phyloP scores from a whole-genome alignment of 2,888 invertebrate genomes.

The Aphodius granarius region DNA sequence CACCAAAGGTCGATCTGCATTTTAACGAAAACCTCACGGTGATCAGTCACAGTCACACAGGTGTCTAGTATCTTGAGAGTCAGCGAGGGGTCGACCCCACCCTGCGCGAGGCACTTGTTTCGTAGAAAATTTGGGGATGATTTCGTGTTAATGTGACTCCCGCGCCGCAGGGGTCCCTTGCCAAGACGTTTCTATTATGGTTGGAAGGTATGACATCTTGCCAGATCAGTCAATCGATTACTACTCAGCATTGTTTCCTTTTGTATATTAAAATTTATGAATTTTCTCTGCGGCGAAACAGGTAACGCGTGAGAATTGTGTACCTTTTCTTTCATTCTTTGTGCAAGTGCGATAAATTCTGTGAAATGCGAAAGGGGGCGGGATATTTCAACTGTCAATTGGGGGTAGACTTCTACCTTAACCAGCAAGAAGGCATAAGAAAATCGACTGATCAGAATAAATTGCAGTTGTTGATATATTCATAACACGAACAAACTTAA shows the following conservation, averaged over 20 bases:
- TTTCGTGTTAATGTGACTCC: slow-evolving; percentile 12
- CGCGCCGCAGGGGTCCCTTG: background rate
- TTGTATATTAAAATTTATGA: background rate
- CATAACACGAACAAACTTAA: background rate
- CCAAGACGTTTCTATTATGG: slow-evolving; percentile 10
- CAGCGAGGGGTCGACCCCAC: background rate
- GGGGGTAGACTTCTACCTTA: too few relatives aligned
- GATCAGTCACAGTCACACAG: background rate
- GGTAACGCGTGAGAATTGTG: background rate
- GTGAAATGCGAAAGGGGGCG: too few relatives aligned
- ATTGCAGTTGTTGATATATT: background rate
- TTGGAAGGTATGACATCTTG: background rate
- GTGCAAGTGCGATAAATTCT: background rate
- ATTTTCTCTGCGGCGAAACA: background rate
- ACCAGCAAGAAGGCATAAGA: too few relatives aligned
- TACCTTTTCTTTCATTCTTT: background rate
- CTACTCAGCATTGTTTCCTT: background rate
- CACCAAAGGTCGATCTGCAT: background rate
- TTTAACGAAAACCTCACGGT: background rate
- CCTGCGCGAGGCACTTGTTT: background rate
- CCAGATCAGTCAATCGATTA: background rate
- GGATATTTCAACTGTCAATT: too few relatives aligned
- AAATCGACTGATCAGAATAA: background rate
- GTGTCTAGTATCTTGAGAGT: background rate
- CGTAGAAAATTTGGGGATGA: slow-evolving; percentile 12